Evolutionary conservation across 2,797 vertebrate genomes (phyloP).

Genomic region (Heteromormyrus szaboi): DNA sequence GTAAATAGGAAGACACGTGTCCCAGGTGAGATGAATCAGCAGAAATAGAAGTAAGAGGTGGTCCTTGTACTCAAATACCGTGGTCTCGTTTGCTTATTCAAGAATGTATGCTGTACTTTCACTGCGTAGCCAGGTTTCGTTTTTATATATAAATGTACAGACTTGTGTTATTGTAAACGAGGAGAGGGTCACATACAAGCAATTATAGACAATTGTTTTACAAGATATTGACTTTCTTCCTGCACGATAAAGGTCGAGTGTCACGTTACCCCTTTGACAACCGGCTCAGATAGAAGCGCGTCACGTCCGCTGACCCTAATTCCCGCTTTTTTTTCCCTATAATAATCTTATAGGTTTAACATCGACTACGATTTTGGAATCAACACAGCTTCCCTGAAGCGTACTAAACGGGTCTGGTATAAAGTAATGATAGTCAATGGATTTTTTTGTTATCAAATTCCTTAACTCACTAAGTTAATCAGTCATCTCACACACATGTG

Average conservation of each 20-base stretch:
- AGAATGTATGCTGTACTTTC: neutral
- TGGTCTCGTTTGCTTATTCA: neutral
- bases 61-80: neutral
- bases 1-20: conserved; percentile 6
- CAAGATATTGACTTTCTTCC: neutral
- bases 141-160: neutral
- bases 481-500: neutral
- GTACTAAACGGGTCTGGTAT: neutral
- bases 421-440: neutral
- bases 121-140: neutral
- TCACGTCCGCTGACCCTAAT: neutral
- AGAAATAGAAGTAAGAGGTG: neutral
- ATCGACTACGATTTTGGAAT: neutral
- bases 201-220: neutral
- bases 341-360: neutral
- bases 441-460: neutral
- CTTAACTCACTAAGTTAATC: neutral
- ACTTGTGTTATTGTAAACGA: neutral
- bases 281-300: neutral
- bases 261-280: neutral
- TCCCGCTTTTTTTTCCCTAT: neutral
- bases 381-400: neutral
- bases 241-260: neutral
- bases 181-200: neutral
- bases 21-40: conserved; percentile 4